phyloP scores from a whole-genome alignment of 2,888 invertebrate species.

The Papilio demoleus region DNA sequence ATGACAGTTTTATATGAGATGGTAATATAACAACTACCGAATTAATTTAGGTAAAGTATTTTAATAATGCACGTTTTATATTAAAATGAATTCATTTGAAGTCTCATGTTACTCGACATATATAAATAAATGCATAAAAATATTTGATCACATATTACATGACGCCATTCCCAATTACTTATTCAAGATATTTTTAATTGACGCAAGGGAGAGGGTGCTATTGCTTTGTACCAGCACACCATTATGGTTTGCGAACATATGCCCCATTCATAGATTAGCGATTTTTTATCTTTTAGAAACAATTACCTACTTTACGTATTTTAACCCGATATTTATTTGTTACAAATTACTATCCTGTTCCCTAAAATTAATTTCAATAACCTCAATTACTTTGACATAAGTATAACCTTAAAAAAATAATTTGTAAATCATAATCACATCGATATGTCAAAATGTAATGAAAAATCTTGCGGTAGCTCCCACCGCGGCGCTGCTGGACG shows the following conservation, averaged over 20 bases:
- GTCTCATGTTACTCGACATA: no score
- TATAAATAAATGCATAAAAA: neutral
- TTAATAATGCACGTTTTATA: no score
- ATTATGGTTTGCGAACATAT: conserved; percentile 48
- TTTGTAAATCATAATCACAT: conserved; percentile 35
- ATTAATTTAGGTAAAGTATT: no score
- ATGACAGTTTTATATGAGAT: no score
- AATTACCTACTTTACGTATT: neutral
- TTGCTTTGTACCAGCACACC: conserved; percentile 56
- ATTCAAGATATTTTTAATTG: conserved; percentile 67
- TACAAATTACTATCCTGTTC: neutral
- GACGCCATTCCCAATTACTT: conserved; percentile 61
- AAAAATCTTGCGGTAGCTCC: conserved; percentile 58
- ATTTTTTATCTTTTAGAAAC: neutral
- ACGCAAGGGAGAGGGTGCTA: conserved; percentile 50
- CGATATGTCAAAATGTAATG: conserved; percentile 51
- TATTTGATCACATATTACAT: conserved; percentile 45
- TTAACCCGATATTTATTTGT: no score
- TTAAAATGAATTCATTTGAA: no score
- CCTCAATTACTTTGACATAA: conserved; percentile 28
- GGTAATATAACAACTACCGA: no score
- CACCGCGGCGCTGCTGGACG: conserved; percentile 50
- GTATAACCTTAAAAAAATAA: conserved; percentile 25
- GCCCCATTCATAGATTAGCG: conserved; percentile 27
- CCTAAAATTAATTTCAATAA: conserved; percentile 41